Conservation (phyloP, 2,888 invertebrate genomes). For the Eristalinus sepulchralis region DNA sequence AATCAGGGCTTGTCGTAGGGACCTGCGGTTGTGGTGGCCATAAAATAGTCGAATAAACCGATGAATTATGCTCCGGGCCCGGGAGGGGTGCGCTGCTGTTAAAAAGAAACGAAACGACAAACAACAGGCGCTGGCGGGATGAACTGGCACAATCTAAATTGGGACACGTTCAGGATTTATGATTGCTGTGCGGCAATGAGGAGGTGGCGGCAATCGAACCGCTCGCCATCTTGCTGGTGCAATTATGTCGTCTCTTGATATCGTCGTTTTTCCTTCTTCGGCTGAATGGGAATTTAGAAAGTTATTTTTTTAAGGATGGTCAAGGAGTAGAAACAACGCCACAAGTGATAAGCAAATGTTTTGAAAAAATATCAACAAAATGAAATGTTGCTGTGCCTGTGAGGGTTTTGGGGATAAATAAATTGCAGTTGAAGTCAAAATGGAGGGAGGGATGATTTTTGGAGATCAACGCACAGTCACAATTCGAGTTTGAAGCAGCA, state of each 20-base stretch:
- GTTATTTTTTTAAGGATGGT: background rate
- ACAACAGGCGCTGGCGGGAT: background rate
- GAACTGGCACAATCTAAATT: constrained; percentile 54
- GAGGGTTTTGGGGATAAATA: background rate
- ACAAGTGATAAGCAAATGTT: background rate
- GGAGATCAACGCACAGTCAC: too few relatives aligned
- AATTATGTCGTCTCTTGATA: background rate
- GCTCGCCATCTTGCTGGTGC: background rate
- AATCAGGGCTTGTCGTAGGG: constrained; percentile 40
- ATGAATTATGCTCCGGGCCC: constrained; percentile 58
- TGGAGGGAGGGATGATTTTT: too few relatives aligned
- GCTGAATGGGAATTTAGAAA: background rate
- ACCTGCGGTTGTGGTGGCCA: constrained; percentile 21
- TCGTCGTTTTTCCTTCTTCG: background rate
- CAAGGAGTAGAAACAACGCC: background rate
- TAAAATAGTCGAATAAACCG: constrained; percentile 63
- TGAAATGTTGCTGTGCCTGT: too few relatives aligned
- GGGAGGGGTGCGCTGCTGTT: constrained; percentile 54
- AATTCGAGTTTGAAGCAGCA: background rate
- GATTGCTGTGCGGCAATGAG: background rate
- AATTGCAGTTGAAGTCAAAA: too few relatives aligned
- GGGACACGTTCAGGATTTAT: constrained; percentile 66
- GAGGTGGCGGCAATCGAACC: background rate
- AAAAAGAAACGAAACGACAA: constrained; percentile 36
- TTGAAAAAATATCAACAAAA: background rate